These are phyloP conservation scores for Manduca sexta DNA, from an alignment of 1,140 invertebrate species.

Conservation along the genomic window DNA sequence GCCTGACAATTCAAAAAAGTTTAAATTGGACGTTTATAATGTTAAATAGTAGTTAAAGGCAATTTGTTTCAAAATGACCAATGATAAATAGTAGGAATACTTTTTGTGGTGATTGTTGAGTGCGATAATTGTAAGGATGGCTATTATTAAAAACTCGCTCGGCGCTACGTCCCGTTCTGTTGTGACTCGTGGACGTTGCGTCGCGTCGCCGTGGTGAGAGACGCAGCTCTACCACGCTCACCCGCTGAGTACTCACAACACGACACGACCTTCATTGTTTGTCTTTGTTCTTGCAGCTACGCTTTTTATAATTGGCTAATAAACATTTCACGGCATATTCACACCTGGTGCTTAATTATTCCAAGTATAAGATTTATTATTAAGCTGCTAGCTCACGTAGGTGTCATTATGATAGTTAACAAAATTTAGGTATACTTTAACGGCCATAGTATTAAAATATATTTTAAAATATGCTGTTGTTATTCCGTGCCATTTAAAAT, in stretches of 20 bases:
- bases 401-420: too few species aligned
- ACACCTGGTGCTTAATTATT: too few species aligned
- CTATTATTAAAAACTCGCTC: conserved; percentile 5
- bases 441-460: too few species aligned
- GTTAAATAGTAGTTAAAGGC: conserved; percentile 32
- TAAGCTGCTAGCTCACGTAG: too few species aligned
- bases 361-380: too few species aligned
- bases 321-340: too few species aligned
- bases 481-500: too few species aligned
- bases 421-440: too few species aligned
- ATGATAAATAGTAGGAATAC: conserved; percentile 31
- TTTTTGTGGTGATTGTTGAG: conserved; percentile 30
- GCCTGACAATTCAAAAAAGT: conserved; percentile 2
- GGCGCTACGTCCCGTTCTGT: neutral
- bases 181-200: neutral
- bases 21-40: conserved; percentile 14
- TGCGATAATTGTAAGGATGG: conserved; percentile 20
- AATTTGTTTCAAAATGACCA: conserved; percentile 48
- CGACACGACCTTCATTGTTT: conserved; percentile 14
- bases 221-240: too few species aligned
- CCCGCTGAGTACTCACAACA: too few species aligned
- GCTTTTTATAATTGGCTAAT: neutral
- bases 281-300: conserved; percentile 20
- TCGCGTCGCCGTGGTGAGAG: too few species aligned
- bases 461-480: too few species aligned